Conservation (phyloP, 64 coral and sea anemone genomes). For the Montipora efflorescens region DNA sequence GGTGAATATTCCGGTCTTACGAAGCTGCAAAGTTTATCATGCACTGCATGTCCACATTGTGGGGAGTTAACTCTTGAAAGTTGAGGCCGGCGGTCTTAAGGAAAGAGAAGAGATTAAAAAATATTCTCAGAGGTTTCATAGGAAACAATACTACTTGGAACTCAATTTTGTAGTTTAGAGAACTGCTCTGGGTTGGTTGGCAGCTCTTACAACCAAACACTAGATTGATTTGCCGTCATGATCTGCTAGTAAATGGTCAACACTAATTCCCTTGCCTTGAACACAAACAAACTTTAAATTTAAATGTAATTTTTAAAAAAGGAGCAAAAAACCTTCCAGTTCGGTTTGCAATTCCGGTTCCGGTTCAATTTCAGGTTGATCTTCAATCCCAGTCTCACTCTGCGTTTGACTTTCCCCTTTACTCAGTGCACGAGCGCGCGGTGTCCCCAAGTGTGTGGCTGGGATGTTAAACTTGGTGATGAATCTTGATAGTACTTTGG, state of each 20-base stretch:
- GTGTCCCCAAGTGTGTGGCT: slow-evolving; percentile 69
- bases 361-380: slow-evolving; percentile 78
- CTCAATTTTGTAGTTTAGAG: too few relatives aligned
- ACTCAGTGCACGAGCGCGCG: slow-evolving; percentile 11
- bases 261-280: too few relatives aligned
- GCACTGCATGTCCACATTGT: too few relatives aligned
- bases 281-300: too few relatives aligned
- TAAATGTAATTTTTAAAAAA: neutral
- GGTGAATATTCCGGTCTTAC: too few relatives aligned
- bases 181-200: too few relatives aligned
- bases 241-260: too few relatives aligned
- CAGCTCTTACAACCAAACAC: too few relatives aligned
- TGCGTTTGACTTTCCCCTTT: slow-evolving; percentile 6
- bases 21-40: neutral
- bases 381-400: slow-evolving; percentile 47
- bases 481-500: slow-evolving; percentile 70
- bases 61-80: neutral
- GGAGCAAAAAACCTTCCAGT: slow-evolving; percentile 40
- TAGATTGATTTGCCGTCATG: too few relatives aligned
- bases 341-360: slow-evolving; percentile 25
- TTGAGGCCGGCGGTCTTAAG: neutral
- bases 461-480: slow-evolving; percentile 65
- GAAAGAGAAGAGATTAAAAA: too few relatives aligned
- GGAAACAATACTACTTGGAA: too few relatives aligned
- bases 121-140: too few relatives aligned